Base-by-base conservation (phyloP, 2,797 vertebrate genomes). In the Hypotaenidia okinawae region DNA sequence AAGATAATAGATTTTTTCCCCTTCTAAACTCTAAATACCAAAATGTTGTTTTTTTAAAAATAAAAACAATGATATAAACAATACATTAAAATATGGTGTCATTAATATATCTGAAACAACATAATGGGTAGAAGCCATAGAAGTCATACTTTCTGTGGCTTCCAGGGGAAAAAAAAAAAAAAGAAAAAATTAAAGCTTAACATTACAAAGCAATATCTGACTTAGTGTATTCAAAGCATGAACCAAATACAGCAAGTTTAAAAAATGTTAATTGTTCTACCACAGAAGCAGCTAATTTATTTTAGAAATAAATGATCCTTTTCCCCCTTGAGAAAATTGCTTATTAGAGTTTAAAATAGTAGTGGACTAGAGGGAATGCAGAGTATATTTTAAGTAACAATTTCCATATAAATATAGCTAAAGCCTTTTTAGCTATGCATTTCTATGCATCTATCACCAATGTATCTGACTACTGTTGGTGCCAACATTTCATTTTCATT, bases 251-350 rank as follows among this genome's bases (percentile, higher is more conserved):
- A 67, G 8, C 28, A 47, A 84, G 51, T 64, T 52, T 88, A 94
- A 88, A 88, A 89, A 89, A 33, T 63, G 22, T 49, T 95, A 89
- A 96, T 95, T 86, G 41, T 75, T 63, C 18, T 84, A 61, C 35
- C 41, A 84, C 13, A 57, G 68, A 73, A 86, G 58, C 80, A 75
- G 59, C 79, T 74, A 90, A 92, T 88, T 95, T 18, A 22, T 87
- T 94, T 94, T 79, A 94, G 64, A 94, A 95, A 84, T 85, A 95
- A 96, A 70, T 54, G 45, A 2, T 91, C 25, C 8, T 86, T 96
- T 92, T 47, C 22, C 10, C 66, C 49, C 57, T 83, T 63, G 87
- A 91, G 93, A 88, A 82, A 54, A 62, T 72, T 91, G 51, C 25
- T 78, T 84, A 74, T 54, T 88, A 69, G 17, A 30, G 9, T 82